Evolutionary conservation across 2,888 invertebrate genomes (phyloP).

Genomic region (Clanis bilineata): DNA sequence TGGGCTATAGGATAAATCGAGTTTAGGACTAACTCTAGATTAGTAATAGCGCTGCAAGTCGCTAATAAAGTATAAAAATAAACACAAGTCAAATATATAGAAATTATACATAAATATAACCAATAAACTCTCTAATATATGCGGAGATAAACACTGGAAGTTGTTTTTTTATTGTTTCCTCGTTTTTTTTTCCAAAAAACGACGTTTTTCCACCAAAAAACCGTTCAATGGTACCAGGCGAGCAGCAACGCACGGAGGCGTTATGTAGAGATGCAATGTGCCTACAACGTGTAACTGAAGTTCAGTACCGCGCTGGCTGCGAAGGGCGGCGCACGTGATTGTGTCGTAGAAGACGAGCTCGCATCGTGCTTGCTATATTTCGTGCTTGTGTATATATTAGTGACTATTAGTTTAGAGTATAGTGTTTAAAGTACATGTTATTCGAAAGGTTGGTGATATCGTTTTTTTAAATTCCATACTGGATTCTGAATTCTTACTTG

Average conservation of each 20-base stretch:
- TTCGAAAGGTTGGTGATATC: not conserved
- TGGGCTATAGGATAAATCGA: too few relatives aligned
- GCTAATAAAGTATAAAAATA: too few relatives aligned
- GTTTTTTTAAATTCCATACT: not conserved
- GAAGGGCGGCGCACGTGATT: conserved; percentile 54
- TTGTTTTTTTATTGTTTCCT: not conserved
- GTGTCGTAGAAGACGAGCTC: conserved; percentile 15
- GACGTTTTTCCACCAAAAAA: conserved; percentile 39
- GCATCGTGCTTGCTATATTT: conserved; percentile 24
- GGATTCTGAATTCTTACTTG: not conserved
- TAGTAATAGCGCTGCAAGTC: too few relatives aligned
- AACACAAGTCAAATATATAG: too few relatives aligned
- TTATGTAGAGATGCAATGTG: conserved; percentile 55
- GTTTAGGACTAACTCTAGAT: too few relatives aligned
- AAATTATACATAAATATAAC: too few relatives aligned
- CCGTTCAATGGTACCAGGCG: conserved; percentile 53
- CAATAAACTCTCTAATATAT: too few relatives aligned
- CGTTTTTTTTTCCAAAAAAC: not conserved
- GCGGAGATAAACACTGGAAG: too few relatives aligned
- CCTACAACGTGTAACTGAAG: conserved; percentile 45
- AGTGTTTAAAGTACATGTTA: not conserved
- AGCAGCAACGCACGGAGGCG: conserved; percentile 44
- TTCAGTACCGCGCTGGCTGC: conserved; percentile 67
- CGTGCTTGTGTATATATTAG: conserved; percentile 32
- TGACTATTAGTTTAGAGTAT: not conserved